Percentiles rank a stretch among this genome's conserved stretches.
Conservation (phyloP, 2,888 invertebrate genomes). For the Sepioteuthis lessoniana region DNA sequence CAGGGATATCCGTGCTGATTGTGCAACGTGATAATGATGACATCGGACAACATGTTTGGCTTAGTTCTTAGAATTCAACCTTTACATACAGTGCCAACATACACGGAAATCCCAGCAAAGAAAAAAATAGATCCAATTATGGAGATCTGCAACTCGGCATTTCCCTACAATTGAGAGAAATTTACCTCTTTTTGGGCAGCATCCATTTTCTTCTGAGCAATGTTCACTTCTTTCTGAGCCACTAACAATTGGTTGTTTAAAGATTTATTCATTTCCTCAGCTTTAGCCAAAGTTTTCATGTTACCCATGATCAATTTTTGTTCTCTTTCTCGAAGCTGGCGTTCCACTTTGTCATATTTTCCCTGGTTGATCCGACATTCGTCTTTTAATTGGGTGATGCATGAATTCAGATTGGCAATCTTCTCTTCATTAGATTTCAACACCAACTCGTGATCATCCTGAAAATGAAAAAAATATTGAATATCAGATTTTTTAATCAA, state of each 20-base stretch:
- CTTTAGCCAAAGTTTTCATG: constrained; percentile 37
- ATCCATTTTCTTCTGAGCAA: background rate
- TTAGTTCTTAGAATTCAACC: no score
- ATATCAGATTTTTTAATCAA: no score
- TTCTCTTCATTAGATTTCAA: background rate
- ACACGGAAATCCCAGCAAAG: no score
- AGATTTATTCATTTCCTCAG: constrained; percentile 38
- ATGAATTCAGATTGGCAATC: background rate
- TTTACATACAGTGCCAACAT: no score
- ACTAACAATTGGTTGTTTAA: background rate
- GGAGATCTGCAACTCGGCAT: no score
- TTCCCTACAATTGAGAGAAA: no score
- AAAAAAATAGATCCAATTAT: no score
- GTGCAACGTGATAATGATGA: no score
- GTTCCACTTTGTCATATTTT: background rate
- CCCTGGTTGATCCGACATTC: background rate
- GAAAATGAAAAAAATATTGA: background rate
- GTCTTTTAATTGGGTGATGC: background rate
- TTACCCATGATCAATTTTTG: background rate
- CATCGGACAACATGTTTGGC: no score
- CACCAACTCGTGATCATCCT: background rate
- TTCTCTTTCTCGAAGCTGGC: background rate
- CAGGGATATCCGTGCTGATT: no score
- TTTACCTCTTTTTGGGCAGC: background rate
- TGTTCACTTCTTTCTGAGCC: background rate